Evolutionary conservation across 2,113 vertebrate species (phyloP).

Genomic region (Anser brachyrhynchus): DNA sequence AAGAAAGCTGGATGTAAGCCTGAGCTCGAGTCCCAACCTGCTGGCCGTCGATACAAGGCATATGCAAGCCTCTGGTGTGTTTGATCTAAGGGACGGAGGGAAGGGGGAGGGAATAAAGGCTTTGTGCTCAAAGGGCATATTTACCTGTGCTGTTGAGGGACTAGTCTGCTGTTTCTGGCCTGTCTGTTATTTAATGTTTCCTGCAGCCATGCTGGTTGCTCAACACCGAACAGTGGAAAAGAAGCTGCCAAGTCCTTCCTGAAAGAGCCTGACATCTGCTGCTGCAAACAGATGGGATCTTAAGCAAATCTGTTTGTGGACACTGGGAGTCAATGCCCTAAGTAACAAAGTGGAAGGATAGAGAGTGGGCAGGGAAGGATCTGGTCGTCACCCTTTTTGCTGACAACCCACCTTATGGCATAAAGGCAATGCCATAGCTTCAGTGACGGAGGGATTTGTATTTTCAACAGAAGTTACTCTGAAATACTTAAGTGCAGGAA

Average conservation of each 20-base stretch:
- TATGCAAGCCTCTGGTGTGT: not conserved
- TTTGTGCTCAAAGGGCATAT: not conserved
- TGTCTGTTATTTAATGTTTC: conserved; percentile 31
- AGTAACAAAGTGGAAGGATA: not conserved
- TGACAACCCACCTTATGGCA: not conserved
- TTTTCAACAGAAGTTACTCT: not conserved
- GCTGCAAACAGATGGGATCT: conserved; percentile 8
- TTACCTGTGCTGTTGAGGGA: not conserved
- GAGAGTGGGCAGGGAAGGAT: not conserved
- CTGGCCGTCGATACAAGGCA: not conserved
- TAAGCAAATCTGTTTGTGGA: not conserved
- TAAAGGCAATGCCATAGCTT: not conserved
- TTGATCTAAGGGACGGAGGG: not conserved
- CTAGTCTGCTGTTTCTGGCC: not conserved
- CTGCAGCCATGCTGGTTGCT: not conserved
- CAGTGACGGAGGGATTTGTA: not conserved
- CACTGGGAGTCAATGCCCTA: not conserved
- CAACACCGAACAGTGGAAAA: conserved; percentile 14
- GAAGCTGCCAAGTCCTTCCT: not conserved
- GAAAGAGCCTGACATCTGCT: conserved; percentile 19
- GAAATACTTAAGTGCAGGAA: not conserved
- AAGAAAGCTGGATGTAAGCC: conserved; percentile 3
- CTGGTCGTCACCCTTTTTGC: not conserved
- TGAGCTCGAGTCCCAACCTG: not conserved
- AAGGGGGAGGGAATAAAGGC: not conserved